Base-by-base conservation (phyloP, 2,797 vertebrate genomes). In the Sciaenops ocellatus region DNA sequence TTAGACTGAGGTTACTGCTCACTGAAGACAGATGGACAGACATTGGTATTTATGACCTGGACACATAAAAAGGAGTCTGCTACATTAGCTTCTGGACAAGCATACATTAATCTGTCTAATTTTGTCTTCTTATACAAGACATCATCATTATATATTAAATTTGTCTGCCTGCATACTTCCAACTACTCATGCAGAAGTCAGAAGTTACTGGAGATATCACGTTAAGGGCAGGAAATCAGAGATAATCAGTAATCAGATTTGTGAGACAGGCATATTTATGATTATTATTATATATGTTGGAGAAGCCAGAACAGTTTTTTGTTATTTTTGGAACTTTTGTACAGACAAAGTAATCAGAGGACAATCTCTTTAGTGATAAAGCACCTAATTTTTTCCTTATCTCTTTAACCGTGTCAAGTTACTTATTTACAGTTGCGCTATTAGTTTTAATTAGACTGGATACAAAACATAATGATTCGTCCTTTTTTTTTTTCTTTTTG, bases 1-100 rank as follows among this genome's bases (percentile, higher is more conserved):
- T 91, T 90, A 87, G 62, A 85, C 65, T 42, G 63, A 56, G 24
- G 68, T 60, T 76, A 71, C 59, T 56, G 76, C 38, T 79, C 11
- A 54, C 50, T 69, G 57, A 76, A 80, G 69, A 76, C 77, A 69
- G 70, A 68, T 20, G 38, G 66, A 73, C 67, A 84, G 59, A 76
- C 34, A 6, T 47, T 54, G 69, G 62, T 72, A 75, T 87, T 88
- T 87, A 90, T 79, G 70, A 61, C 65, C 60, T 63, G 50, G 51
- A 83, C 54, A 38, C 8, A 50, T 42, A 67, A 26, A 55, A 55
- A 56, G 20, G 34, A 34, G 28, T n/a, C 22, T 12, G 61, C 47
- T 60, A 52, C 30, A 63, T 63, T 24, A 56, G 61, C 41, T 54
- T 66, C 56, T 64, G 52, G 42, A 52, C 44, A 47, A 79, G 55